Base-by-base conservation (phyloP, 1,140 invertebrate genomes). In the Drosophila busckii region DNA sequence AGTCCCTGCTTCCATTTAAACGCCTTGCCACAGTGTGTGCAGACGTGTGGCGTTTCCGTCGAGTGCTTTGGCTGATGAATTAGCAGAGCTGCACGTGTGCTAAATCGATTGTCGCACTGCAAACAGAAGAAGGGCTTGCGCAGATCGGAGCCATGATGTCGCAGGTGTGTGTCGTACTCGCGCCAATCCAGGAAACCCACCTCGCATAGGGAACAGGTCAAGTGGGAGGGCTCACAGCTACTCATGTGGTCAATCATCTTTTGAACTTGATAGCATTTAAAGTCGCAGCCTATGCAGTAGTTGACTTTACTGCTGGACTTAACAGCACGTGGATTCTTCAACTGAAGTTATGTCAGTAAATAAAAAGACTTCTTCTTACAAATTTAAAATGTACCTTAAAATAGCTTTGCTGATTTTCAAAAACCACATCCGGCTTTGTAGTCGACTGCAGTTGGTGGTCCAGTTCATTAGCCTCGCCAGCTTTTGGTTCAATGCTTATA, bases 1-100 rank as follows among this genome's bases (percentile, higher is more conserved):
- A 92, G 82, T 0, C 90, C 90, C 73, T 91, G 90, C 26, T 91
- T 91, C 90, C 91, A 91, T 55, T 91, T 91, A 70, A 92, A 92
- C 9, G 89, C 90, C 65, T 90, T 89, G n/a, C 87, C 80, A 69
- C 91, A 92, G 19, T 90, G 78, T 8, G 87, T 82, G 62, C 91
- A 92, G 0, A 89, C 87, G 82, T 89, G 91, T 2, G 91, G 91
- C 20, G 88, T 89, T 55, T 89, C 88, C 5, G 75, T 88, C 0
- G 89, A 90, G 63, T 92, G 91, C 52, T 90, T 90, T 2, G 90
- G 90, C 16, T 88, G 61, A 69, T 91, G 90, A 13, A 89, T 70
- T 13, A 87, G 88, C 7, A 91, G 64, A 10, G 89, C 88, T 5
- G 89, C 89, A 50, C 88, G 85, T 0, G 89, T 90, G 52, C 88